Base-by-base conservation (phyloP, 2,888 invertebrate genomes). In the Polymixis lichenea region DNA sequence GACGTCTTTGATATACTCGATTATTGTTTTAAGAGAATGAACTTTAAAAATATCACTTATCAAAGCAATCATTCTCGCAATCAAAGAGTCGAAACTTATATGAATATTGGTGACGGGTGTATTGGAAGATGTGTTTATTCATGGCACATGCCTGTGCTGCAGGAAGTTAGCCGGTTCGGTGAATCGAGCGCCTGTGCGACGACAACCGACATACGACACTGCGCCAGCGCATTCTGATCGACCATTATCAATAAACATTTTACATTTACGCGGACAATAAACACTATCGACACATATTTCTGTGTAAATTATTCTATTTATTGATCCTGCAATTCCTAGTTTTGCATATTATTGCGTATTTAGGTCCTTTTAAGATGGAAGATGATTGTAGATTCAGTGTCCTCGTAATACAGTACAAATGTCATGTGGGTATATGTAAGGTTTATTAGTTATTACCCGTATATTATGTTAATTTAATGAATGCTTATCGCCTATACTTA, bases 81-180 rank as follows among this genome's bases (percentile, higher is more conserved):
- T 78, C 49, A 65, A 78, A 82, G 46, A 61, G 55, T 82, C 73
- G 43, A 65, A 79, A 84, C 77, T 67, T 62, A 76, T 75, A 82
- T 78, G 64, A 77, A 78, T 75, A 77, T 80, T 83, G 81, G 86
- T 88, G 86, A 88, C 87, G 87, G 88, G 88, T 86, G 88, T 87
- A 87, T 85, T 90, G 87, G 85, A 88, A 89, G 88, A 91, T 90
- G 93, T 93, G 92, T 94, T 93, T 95, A 95, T 95, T 94, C 94
- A 95, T 92, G 91, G 90, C 92, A 88, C 92, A 94, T 90, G 92
- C 91, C 87, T 90, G 87, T 89, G 90, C 93, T 92, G 90, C 95
- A 95, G 95, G 95, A 96, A 95, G 94, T 93, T 90, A 81, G 92
- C 88, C 90, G 90, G 88, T 95, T 95, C 95, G 91, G 83, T 92